These are phyloP conservation scores for Azemiops feae DNA, from an alignment of 2,113 vertebrate genomes.

Conservation along the genomic window DNA sequence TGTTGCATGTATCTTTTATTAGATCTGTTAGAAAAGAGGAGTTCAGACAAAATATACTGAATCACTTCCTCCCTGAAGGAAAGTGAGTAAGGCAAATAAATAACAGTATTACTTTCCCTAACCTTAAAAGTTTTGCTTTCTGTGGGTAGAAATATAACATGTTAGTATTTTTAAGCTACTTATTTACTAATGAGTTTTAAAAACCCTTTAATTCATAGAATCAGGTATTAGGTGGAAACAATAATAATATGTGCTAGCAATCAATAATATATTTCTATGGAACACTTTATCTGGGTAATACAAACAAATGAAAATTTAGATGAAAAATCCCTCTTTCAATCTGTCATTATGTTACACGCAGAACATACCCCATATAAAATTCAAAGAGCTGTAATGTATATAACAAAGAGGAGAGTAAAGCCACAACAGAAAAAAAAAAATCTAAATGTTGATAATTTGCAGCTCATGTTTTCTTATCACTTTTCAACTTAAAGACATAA, in stretches of 20 bases:
- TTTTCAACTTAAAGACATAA: background rate
- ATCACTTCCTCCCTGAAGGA: background rate
- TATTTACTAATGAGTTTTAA: background rate
- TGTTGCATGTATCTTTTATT: background rate
- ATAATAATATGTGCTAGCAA: constrained; percentile 10
- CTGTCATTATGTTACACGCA: background rate
- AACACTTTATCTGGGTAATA: background rate
- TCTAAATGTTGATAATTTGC: background rate
- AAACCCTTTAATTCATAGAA: background rate
- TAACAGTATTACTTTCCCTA: constrained; percentile 8
- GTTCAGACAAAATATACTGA: background rate
- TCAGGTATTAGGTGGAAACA: background rate
- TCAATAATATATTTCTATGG: background rate
- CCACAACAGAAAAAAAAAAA: background rate
- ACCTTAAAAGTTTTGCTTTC: background rate
- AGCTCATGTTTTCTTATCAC: background rate
- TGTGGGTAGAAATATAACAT: background rate
- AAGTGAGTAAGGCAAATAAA: background rate
- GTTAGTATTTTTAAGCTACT: background rate
- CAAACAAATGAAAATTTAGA: constrained; percentile 27
- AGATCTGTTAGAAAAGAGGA: background rate
- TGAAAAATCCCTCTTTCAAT: background rate
- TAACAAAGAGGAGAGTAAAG: background rate
- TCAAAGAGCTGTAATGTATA: background rate
- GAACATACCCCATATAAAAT: background rate